phyloP scores from a whole-genome alignment of 2,113 vertebrate species.

The Apodemus sylvaticus region DNA sequence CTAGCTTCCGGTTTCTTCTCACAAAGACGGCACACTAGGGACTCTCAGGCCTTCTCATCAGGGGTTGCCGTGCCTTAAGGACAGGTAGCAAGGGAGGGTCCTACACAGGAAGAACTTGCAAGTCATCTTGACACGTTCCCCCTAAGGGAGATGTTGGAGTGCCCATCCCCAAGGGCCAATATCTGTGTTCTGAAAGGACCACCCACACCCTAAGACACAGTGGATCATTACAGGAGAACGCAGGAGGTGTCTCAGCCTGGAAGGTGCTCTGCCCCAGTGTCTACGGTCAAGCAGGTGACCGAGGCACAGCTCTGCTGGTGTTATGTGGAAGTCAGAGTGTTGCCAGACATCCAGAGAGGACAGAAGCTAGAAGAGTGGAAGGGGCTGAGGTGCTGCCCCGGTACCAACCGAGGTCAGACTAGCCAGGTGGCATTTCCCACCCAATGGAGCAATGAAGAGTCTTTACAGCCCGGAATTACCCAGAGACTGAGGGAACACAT shows the following conservation, averaged over 20 bases:
- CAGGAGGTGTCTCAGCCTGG: rapidly evolving
- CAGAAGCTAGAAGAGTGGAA: background rate
- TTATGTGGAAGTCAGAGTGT: background rate
- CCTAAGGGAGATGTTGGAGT: background rate
- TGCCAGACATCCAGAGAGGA: background rate
- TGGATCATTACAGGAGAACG: rapidly evolving
- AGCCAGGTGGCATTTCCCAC: background rate
- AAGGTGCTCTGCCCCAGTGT: background rate
- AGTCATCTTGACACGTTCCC: background rate
- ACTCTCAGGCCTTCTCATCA: background rate
- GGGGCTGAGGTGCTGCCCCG: background rate
- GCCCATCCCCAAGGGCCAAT: background rate
- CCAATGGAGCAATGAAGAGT: background rate
- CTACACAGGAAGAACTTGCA: background rate
- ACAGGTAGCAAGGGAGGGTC: no score
- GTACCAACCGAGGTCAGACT: background rate
- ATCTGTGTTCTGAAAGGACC: background rate
- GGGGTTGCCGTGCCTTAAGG: background rate
- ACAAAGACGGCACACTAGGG: background rate
- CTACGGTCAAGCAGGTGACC: background rate
- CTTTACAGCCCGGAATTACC: background rate
- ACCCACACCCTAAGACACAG: background rate
- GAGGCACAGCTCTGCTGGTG: background rate
- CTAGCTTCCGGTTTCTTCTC: background rate
- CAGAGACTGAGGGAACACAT: background rate